Base-by-base conservation (phyloP, 2,797 vertebrate species). In the Triplophysa yarkandensis region DNA sequence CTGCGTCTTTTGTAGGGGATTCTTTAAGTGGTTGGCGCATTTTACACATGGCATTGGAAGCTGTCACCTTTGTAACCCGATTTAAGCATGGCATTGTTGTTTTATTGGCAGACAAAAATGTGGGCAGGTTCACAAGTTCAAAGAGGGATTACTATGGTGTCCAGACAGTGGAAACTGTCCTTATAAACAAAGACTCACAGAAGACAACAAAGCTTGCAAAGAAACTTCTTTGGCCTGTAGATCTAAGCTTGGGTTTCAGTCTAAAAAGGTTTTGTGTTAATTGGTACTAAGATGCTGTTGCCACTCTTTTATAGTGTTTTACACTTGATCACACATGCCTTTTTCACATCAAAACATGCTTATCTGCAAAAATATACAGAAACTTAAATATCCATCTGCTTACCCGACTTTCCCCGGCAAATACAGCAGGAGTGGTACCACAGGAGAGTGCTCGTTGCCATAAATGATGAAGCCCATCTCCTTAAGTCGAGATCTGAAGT, bases 391-490 rank as follows among this genome's bases (percentile, higher is more conserved):
- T n/a, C n/a, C 8, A 30, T 14, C 52, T 9, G 77, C 86, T 92
- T 90, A 87, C 86, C 94, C 94, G 55, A 95, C 93, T 88, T 95
- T 95, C 84, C 93, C 94, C 11, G 94, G 94, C 92, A 95, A 90
- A 82, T 95, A 95, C 36, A 95, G 86, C 93, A 95, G 94, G 77
- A 95, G 80, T 80, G 94, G 94, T 77, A 95, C 90, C 78, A 95
- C 91, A 3, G 94, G 94, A 9, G 94, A 95, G 67, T 94, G 93
- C 82, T 92, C 89, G 82, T 95, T 95, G 77, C 94, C 94, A 21
- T 95, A 95, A 83, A 94, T 93, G 81, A 95, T 95, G 85, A 95
- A 95, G 65, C 94, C 94, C 91, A 94, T 91, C 71, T 93, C 88
- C 67, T 90, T 92, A 77, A 95, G 90, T 55, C 89, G 87, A 71